Evolutionary conservation across 64 coral and sea anemone species (phyloP), one percentile per base, ranked within the genome.

Genomic region (Stichodactyla helianthus): DNA sequence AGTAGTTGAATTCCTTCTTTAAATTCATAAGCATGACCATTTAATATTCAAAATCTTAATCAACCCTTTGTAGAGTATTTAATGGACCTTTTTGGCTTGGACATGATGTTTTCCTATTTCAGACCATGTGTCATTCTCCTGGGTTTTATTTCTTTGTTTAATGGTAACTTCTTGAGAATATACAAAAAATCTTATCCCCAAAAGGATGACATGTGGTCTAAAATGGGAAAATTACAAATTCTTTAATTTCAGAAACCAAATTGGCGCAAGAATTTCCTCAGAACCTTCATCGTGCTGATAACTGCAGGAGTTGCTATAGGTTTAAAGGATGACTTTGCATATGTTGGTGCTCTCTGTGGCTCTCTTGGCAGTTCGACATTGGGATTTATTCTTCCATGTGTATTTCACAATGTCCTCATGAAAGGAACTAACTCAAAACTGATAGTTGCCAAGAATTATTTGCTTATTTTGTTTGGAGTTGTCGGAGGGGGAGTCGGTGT

Each of bases 241-340:
- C 27, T 74, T 74, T 3, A 4, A 27, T 88, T 82, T 20, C 55
- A 97, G 94, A 77, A 82, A 62, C 53, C 88, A 26, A 86, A 79
- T 23, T 93, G 91, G 94, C 88, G 86, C 35, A 89, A 86, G 27
- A 97, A 97, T 55, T 52, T 93, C 55, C 81, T 97, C 0, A 82
- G 94, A 44, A 93, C 86, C 16, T 53, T 93, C 23, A 23, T 97
- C 10, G 94, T 97, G 7, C 15, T 97, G 3, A 52, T 84, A 5
- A 97, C 94, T 77, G 94, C 91, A 53, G 85, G 79, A 6, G 85
- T 97, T 70, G 94, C 94, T 35, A 84, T 93, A 27, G 91, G 86
- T 20, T 76, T 97, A 10, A 97, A 97, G 77, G 79, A 93, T 84
- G 79, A 97, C 18, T 97, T 97, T 90, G 94, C 91, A 44, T 97